Conservation (phyloP, 1,140 invertebrate species). For the Drosophila tropicalis region DNA sequence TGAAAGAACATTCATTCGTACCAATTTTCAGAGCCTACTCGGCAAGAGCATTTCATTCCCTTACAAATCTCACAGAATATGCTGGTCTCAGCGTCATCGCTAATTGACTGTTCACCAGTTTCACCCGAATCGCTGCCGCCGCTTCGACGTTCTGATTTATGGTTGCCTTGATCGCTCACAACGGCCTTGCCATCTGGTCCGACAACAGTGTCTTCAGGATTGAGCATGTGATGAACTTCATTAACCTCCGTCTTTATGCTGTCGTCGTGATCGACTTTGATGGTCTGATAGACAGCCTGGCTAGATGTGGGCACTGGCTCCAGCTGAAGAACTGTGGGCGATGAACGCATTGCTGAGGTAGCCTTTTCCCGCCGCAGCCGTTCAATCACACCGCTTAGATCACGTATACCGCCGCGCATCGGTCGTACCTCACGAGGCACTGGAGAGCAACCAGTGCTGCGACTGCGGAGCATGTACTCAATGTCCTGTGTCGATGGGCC, state of each 20-base stretch:
- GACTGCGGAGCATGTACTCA: conserved; percentile 64
- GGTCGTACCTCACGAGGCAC: conserved; percentile 60
- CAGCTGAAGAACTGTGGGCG: conserved; percentile 60
- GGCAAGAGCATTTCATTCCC: not conserved
- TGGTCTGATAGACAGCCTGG: conserved; percentile 76
- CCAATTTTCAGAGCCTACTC: conserved; percentile 32
- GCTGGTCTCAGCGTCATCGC: conserved; percentile 64
- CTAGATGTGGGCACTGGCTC: conserved; percentile 65
- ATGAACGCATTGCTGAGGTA: conserved; percentile 5
- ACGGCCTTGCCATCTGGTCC: conserved; percentile 86
- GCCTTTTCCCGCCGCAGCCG: conserved; percentile 68
- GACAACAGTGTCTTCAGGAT: conserved; percentile 84
- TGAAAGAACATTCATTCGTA: conserved; percentile 18
- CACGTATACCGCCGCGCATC: conserved; percentile 56
- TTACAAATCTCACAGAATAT: conserved; percentile 74
- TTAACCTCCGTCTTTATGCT: conserved; percentile 76
- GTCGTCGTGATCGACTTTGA: conserved; percentile 63
- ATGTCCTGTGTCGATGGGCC: conserved; percentile 54
- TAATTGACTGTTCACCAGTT: conserved; percentile 57
- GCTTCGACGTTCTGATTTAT: conserved; percentile 59
- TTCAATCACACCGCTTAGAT: conserved; percentile 76
- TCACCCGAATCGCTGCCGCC: conserved; percentile 72
- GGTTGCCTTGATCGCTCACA: not conserved
- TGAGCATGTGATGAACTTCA: conserved; percentile 72
- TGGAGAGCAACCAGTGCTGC: conserved; percentile 65